A percentile compares a stretch with the other conserved stretches of the same genome.
Conservation (phyloP, 2,888 invertebrate genomes). For the Tetragnatha montana region DNA sequence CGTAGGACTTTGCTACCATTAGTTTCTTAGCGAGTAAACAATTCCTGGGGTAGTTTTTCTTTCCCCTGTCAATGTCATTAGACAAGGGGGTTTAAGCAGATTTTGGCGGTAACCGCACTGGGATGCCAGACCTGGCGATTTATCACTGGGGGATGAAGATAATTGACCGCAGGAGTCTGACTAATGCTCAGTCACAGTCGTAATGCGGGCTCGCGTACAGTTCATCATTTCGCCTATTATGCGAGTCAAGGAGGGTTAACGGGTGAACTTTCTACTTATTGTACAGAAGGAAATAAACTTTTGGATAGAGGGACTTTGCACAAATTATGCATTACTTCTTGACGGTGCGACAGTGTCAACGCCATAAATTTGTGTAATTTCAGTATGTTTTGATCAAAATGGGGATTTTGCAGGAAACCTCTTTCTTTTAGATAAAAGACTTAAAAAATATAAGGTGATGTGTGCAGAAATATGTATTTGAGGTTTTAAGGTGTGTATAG, state of each 20-base stretch:
- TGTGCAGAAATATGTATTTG: neutral
- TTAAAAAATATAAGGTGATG: neutral
- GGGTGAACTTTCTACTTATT: constrained; percentile 44
- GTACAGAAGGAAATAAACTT: neutral
- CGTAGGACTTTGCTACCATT: constrained; percentile 13
- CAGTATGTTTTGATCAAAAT: too few relatives aligned
- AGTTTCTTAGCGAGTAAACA: constrained; percentile 47
- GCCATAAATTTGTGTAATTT: too few relatives aligned
- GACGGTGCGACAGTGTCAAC: too few relatives aligned
- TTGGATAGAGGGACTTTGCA: neutral
- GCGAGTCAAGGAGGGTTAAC: constrained; percentile 60
- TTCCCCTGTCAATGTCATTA: constrained; percentile 47
- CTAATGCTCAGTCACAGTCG: constrained; percentile 28
- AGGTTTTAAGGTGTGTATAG: neutral
- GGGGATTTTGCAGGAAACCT: too few relatives aligned
- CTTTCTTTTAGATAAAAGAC: too few relatives aligned
- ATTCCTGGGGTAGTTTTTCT: constrained; percentile 36
- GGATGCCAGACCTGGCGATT: constrained; percentile 40
- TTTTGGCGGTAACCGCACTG: constrained; percentile 26
- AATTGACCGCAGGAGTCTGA: constrained; percentile 38
- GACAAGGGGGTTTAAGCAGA: constrained; percentile 24
- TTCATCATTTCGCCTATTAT: constrained; percentile 56
- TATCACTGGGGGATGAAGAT: constrained; percentile 33
- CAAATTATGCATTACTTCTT: too few relatives aligned
- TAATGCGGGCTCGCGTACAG: constrained; percentile 46